Evolutionary conservation across 2,888 invertebrate genomes (phyloP).

Genomic region (Cordilura impudica): DNA sequence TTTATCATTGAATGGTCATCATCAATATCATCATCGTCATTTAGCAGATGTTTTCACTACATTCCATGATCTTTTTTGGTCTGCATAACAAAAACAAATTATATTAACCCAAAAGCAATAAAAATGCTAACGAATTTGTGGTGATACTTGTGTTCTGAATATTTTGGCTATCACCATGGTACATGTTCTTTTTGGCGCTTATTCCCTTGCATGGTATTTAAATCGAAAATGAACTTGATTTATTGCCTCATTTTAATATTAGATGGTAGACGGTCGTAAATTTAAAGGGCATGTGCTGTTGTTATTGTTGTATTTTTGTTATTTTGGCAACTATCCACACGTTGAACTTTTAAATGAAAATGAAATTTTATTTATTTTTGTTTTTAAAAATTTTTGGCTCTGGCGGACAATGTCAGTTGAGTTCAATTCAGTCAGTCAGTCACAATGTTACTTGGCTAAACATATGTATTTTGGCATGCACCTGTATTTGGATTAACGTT

Average conservation of each 20-base stretch:
- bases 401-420: conserved; percentile 39
- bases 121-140: conserved; percentile 58
- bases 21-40: conserved; percentile 11
- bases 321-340: conserved; percentile 40
- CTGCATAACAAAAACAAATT: background rate
- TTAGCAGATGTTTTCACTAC: conserved; percentile 54
- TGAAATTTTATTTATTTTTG: conserved; percentile 5
- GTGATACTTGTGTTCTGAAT: conserved; percentile 34
- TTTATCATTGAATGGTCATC: conserved; percentile 58
- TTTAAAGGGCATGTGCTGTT: conserved; percentile 29
- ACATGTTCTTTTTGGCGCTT: conserved; percentile 39
- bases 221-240: conserved; percentile 60
- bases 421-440: conserved; percentile 12
- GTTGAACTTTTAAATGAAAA: conserved; percentile 13
- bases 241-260: conserved; percentile 56
- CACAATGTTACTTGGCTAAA: conserved; percentile 21
- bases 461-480: conserved; percentile 13
- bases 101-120: conserved; percentile 50
- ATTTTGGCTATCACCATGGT: conserved; percentile 1
- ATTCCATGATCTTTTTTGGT: conserved; percentile 32
- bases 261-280: conserved; percentile 59
- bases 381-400: conserved; percentile 11
- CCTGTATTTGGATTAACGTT: conserved; percentile 12
- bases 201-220: conserved; percentile 37
- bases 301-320: background rate